A percentile compares a stretch with the other conserved stretches of the same genome.
Conservation (phyloP, 1,140 invertebrate genomes). For the Lerema accius region DNA sequence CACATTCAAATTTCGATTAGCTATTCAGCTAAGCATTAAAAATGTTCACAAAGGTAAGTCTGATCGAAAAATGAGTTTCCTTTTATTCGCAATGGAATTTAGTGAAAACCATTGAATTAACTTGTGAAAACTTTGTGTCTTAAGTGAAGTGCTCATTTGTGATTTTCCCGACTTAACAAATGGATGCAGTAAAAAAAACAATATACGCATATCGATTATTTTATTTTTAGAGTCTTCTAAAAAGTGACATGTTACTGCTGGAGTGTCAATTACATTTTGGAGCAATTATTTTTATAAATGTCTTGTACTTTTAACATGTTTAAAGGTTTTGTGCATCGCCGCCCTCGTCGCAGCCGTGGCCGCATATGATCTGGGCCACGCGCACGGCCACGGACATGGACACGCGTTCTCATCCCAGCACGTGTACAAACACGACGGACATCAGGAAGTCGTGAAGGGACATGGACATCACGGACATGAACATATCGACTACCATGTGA, state of each 20-base stretch:
- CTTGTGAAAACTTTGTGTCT: neutral
- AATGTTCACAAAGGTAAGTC: slow-evolving; percentile 45
- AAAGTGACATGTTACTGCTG: too few relatives aligned
- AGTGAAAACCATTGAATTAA: too few relatives aligned
- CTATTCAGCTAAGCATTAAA: slow-evolving; percentile 27
- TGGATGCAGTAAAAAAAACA: too few relatives aligned
- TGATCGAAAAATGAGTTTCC: neutral
- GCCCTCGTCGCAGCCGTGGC: slow-evolving; percentile 35
- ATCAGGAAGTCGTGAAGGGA: slow-evolving; percentile 41
- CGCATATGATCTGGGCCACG: too few relatives aligned
- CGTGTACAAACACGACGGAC: slow-evolving; percentile 57
- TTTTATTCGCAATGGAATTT: too few relatives aligned
- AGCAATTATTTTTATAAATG: too few relatives aligned
- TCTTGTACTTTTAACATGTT: too few relatives aligned
- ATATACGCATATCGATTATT: too few relatives aligned
- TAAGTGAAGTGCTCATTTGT: neutral
- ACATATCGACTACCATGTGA: slow-evolving; percentile 54
- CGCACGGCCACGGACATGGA: slow-evolving; percentile 39
- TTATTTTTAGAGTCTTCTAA: too few relatives aligned
- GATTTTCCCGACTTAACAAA: too few relatives aligned
- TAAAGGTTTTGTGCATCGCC: slow-evolving; percentile 29
- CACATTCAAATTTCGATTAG: slow-evolving; percentile 13
- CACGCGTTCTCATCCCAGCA: slow-evolving; percentile 52
- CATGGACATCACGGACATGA: slow-evolving; percentile 47
- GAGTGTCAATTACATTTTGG: too few relatives aligned